These are phyloP conservation scores for Nebria salina DNA, from an alignment of 2,888 invertebrate species.

Conservation along the genomic window DNA sequence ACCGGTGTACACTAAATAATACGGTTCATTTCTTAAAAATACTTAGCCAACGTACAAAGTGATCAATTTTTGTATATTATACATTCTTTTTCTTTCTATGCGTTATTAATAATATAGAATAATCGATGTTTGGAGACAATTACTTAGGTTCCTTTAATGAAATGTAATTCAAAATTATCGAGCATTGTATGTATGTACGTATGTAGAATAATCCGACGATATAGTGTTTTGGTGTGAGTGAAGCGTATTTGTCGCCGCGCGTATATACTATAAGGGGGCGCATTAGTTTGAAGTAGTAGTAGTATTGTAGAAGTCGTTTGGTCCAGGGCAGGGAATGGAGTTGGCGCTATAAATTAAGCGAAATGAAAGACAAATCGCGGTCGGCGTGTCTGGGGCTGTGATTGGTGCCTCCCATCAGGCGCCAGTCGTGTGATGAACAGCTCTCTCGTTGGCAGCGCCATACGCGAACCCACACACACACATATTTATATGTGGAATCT, in stretches of 20 bases:
- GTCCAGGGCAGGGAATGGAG: constrained; percentile 43
- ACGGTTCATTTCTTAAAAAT: too few relatives aligned
- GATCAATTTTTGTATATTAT: too few relatives aligned
- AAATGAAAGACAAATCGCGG: constrained; percentile 52
- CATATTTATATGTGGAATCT: neutral
- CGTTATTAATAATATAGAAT: too few relatives aligned
- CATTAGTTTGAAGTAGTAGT: constrained; percentile 38
- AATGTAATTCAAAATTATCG: too few relatives aligned
- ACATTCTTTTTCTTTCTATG: too few relatives aligned
- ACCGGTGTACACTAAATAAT: neutral
- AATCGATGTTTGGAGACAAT: neutral
- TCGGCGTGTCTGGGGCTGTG: constrained; percentile 47
- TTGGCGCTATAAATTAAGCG: constrained; percentile 52
- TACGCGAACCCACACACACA: neutral
- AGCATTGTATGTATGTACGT: too few relatives aligned
- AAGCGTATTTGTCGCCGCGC: neutral
- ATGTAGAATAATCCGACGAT: too few relatives aligned
- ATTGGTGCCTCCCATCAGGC: constrained; percentile 50
- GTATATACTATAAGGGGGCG: constrained; percentile 42
- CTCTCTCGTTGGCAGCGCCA: constrained; percentile 21
- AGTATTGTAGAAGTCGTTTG: constrained; percentile 19
- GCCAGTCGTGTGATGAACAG: constrained; percentile 49
- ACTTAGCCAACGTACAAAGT: too few relatives aligned
- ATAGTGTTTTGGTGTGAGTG: too few relatives aligned
- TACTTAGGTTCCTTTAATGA: neutral